Base-by-base conservation (phyloP, 2,797 vertebrate genomes). In the Odontamblyopus rebecca region DNA sequence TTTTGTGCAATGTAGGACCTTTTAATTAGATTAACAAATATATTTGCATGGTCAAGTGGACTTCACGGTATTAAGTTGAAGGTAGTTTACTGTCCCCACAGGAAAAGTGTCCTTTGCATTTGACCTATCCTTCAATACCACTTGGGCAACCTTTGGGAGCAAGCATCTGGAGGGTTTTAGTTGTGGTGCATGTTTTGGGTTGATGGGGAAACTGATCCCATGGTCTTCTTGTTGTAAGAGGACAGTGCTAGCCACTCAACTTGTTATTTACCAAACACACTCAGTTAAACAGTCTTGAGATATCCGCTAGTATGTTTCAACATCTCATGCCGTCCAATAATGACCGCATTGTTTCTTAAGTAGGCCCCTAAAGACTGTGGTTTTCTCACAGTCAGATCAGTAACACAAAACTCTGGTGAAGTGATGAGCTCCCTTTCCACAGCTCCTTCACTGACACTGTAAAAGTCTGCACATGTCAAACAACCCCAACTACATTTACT, bases 391-490 rank as follows among this genome's bases (percentile, higher is more conserved):
- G 56, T 67, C 63, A 64, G 44, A 69, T 51, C 35, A 64, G 56
- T 56, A 64, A 70, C 44, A 70, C 63, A 65, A 67, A 69, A 38
- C 26, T 3, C 48, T 59, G 30, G 68, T 64, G 69, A 65, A 62
- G 53, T 65, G 53, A 74, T 18, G 50, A 56, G 13, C 67, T 27
- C 13, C 27, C 9, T 61, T 16, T 71, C 19, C 12, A 26, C 1
- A 69, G 69, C 63, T 54, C 11, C 41, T 73, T 71, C 69, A 48
- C n/a, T 53, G 72, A 71, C 68, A 68, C 23, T 9, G 12, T 1
- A 62, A 62, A 54, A 64, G 75, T 48, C 64, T 76, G 35, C 23
- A 50, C 61, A 53, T 71, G 68, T 57, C 75, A 71, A 69, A 73
- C 61, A 56, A 67, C 44, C 68, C 35, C 8, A 38, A 74, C 51